These are phyloP conservation scores for Margarornis squamiger DNA, from an alignment of 2,797 vertebrate genomes.

Conservation along the genomic window DNA sequence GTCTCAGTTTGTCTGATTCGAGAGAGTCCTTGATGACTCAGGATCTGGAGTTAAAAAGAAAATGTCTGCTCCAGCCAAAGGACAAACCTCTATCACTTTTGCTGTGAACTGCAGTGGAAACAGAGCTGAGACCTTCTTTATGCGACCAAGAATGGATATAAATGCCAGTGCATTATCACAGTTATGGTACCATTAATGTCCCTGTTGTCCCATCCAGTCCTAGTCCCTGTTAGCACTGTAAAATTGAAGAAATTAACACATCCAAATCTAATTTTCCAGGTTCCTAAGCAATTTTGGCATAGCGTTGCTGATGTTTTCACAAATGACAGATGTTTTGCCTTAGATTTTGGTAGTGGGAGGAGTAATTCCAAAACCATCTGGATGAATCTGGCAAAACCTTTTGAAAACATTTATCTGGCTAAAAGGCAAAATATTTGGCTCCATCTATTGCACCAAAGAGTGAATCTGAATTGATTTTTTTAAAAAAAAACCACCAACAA, in stretches of 20 bases:
- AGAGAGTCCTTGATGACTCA: neutral
- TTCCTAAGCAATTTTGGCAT: neutral
- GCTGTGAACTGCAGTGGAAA: neutral
- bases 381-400: neutral
- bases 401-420: neutral
- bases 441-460: neutral
- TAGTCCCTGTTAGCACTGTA: neutral
- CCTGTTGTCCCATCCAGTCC: neutral
- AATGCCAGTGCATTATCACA: neutral
- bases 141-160: neutral
- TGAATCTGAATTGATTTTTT: neutral
- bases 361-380: neutral
- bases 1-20: neutral
- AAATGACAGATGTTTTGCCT: neutral
- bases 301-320: neutral
- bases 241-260: neutral
- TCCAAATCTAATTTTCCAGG: neutral
- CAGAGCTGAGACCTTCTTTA: neutral
- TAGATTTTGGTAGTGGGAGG: neutral
- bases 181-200: neutral
- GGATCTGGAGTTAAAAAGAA: neutral
- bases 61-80: neutral
- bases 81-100: neutral
- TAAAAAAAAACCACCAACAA: neutral
- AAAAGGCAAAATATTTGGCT: neutral